phyloP scores from a whole-genome alignment of 2,113 vertebrate species.

The Balaeniceps rex region DNA sequence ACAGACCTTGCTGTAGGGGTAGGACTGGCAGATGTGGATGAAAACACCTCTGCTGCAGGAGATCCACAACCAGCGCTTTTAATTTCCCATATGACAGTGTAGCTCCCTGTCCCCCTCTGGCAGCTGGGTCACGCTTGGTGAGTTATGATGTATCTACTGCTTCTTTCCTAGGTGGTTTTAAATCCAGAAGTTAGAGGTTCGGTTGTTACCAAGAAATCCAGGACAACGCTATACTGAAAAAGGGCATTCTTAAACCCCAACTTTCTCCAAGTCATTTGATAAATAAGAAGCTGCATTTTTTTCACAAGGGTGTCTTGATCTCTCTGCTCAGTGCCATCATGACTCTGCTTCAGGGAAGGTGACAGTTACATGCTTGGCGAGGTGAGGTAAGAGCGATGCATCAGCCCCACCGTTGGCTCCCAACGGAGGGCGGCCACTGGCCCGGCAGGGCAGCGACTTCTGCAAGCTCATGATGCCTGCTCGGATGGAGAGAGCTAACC shows the following conservation, averaged over 20 bases:
- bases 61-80: neutral
- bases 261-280: neutral
- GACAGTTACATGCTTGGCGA: neutral
- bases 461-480: rapidly evolving
- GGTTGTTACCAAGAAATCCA: neutral
- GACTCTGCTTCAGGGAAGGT: neutral
- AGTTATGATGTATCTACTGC: neutral
- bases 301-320: neutral
- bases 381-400: neutral
- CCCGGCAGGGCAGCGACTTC: neutral
- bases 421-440: rapidly evolving
- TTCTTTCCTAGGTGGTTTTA: neutral
- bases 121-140: neutral
- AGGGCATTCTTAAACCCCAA: neutral
- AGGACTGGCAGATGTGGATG: neutral
- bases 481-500: neutral
- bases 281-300: neutral
- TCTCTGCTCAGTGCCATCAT: rapidly evolving
- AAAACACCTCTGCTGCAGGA: neutral
- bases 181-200: neutral
- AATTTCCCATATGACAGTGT: neutral
- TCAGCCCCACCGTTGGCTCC: rapidly evolving
- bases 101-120: neutral
- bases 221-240: neutral
- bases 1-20: neutral